Evolutionary conservation across 2,888 invertebrate species (phyloP).

Genomic region (Scaptomyza caliginosa): DNA sequence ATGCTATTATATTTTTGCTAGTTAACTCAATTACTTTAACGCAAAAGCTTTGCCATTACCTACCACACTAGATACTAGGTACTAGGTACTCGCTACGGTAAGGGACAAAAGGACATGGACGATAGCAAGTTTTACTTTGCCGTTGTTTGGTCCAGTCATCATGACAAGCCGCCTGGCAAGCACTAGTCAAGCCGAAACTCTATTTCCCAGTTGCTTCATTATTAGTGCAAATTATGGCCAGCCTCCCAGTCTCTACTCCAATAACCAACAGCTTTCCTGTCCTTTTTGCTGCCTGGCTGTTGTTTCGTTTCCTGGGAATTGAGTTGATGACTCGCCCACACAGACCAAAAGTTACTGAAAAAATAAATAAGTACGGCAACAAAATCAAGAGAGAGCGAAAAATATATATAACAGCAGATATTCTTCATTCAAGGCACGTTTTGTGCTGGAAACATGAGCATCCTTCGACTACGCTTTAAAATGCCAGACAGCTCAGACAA

Average conservation of each 20-base stretch:
- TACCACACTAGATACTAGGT: conserved; percentile 29
- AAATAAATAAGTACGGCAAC: conserved; percentile 23
- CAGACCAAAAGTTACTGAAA: conserved; percentile 24
- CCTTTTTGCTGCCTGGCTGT: conserved; percentile 47
- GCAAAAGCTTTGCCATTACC: conserved; percentile 53
- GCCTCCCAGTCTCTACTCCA: not conserved
- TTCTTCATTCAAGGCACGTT: conserved; percentile 62
- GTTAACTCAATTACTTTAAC: conserved; percentile 67
- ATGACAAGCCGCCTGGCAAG: conserved; percentile 27
- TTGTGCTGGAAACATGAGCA: conserved; percentile 38
- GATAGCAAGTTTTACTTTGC: conserved; percentile 2
- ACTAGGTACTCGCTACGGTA: no score
- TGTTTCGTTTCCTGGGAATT: conserved; percentile 52
- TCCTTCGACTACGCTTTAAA: conserved; percentile 54
- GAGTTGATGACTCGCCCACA: conserved; percentile 52
- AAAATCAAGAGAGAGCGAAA: not conserved
- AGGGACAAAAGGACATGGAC: not conserved
- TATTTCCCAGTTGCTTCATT: conserved; percentile 63
- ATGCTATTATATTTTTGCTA: conserved; percentile 53
- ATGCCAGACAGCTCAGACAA: conserved; percentile 27
- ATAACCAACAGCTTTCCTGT: conserved; percentile 24
- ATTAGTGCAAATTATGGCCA: conserved; percentile 66
- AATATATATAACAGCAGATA: conserved; percentile 25
- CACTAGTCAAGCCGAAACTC: conserved; percentile 22
- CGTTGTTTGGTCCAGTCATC: conserved; percentile 46